Evolutionary conservation across 2,113 vertebrate genomes (phyloP).

Genomic region (Tursiops truncatus): DNA sequence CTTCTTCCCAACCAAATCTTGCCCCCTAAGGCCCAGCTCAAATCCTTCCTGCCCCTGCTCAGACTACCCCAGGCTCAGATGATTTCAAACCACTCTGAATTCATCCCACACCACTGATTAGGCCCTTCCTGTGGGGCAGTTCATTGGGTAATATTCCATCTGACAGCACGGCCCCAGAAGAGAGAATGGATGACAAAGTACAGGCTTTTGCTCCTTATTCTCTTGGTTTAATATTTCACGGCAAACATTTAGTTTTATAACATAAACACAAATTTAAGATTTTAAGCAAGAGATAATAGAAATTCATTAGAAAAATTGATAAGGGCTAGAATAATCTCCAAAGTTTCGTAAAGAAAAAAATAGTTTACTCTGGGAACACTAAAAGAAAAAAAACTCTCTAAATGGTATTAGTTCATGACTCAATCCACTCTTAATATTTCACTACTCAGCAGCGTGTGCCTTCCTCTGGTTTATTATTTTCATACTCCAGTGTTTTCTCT

Average conservation of each 20-base stretch:
- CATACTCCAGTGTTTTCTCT: neutral
- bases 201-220: neutral
- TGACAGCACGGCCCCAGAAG: fast-evolving
- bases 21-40: neutral
- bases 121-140: too few species aligned
- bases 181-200: neutral
- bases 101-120: neutral
- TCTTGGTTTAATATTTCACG: neutral
- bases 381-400: neutral
- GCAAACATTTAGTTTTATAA: neutral
- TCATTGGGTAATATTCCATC: neutral
- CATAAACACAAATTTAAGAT: neutral
- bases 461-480: neutral
- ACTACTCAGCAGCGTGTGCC: neutral
- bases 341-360: slow-evolving; percentile 16
- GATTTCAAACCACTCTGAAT: neutral
- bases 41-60: neutral
- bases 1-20: neutral
- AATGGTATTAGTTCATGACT: neutral
- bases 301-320: neutral
- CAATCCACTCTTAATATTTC: neutral
- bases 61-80: neutral
- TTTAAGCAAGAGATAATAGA: neutral
- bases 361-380: neutral
- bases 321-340: neutral